Evolutionary conservation across 2,888 invertebrate species (phyloP).

Genomic region (Cryptocephalus moraei): DNA sequence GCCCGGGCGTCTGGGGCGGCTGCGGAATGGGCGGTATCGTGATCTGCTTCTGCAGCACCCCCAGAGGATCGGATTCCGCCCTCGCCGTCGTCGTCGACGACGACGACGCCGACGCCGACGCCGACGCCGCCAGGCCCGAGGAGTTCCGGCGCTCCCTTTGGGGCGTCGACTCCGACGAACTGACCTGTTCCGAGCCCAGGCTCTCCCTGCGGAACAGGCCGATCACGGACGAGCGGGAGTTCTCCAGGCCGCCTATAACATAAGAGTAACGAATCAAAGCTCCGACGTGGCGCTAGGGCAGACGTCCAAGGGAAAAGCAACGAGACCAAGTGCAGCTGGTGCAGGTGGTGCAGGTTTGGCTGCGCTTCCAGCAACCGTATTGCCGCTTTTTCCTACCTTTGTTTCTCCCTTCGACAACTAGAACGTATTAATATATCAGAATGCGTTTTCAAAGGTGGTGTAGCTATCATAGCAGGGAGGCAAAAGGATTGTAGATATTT

Average conservation of each 20-base stretch:
- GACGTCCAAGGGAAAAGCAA: too few species aligned
- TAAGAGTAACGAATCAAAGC: neutral
- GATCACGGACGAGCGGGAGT: slow-evolving; percentile 83
- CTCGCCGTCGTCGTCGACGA: slow-evolving; percentile 1
- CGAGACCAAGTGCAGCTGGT: too few species aligned
- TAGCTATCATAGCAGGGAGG: too few species aligned
- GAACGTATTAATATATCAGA: too few species aligned
- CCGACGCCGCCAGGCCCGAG: slow-evolving; percentile 5
- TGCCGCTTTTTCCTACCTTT: too few species aligned
- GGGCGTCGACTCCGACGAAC: slow-evolving; percentile 39
- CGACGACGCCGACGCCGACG: neutral
- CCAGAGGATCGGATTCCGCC: slow-evolving; percentile 28
- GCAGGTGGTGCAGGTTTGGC: too few species aligned
- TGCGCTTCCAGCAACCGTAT: too few species aligned
- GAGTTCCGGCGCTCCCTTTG: slow-evolving; percentile 32
- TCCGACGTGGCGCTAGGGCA: too few species aligned
- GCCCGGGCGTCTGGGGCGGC: slow-evolving; percentile 52
- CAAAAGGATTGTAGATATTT: too few species aligned
- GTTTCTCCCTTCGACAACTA: too few species aligned
- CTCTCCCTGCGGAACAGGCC: slow-evolving; percentile 81
- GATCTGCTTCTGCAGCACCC: slow-evolving; percentile 26
- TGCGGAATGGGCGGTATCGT: slow-evolving; percentile 32
- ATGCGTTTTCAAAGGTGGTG: too few species aligned
- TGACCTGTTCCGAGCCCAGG: slow-evolving; percentile 54
- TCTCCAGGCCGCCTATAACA: slow-evolving; percentile 67